phyloP scores from a whole-genome alignment of 2,888 invertebrate species.

The Tipula vernalis region DNA sequence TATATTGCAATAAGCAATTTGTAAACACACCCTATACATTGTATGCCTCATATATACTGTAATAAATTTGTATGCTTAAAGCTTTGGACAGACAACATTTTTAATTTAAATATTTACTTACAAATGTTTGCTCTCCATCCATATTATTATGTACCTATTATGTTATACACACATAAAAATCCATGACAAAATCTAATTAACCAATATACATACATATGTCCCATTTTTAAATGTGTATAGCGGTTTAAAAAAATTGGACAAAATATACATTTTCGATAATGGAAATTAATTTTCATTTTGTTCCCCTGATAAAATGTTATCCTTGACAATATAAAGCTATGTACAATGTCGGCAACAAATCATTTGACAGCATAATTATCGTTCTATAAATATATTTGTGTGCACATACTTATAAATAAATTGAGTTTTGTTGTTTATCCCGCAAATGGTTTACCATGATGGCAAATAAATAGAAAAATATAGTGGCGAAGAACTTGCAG shows the following conservation, averaged over 20 bases:
- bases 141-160: background rate
- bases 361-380: background rate
- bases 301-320: background rate
- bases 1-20: background rate
- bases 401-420: background rate
- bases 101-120: background rate
- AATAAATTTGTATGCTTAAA: background rate
- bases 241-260: background rate
- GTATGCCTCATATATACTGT: background rate
- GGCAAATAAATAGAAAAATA: too few relatives aligned
- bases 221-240: background rate
- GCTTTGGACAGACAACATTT: background rate
- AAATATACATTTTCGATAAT: background rate
- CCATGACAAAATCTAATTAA: background rate
- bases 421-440: background rate
- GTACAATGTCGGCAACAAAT: background rate
- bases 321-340: background rate
- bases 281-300: background rate
- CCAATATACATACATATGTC: background rate
- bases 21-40: background rate
- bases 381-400: background rate
- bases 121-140: background rate
- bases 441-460: too few relatives aligned
- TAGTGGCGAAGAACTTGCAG: too few relatives aligned
- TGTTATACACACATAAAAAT: background rate